A percentile compares a stretch with the other conserved stretches of the same genome.
Conservation (phyloP, 2,888 invertebrate genomes). For the Phortica magna region DNA sequence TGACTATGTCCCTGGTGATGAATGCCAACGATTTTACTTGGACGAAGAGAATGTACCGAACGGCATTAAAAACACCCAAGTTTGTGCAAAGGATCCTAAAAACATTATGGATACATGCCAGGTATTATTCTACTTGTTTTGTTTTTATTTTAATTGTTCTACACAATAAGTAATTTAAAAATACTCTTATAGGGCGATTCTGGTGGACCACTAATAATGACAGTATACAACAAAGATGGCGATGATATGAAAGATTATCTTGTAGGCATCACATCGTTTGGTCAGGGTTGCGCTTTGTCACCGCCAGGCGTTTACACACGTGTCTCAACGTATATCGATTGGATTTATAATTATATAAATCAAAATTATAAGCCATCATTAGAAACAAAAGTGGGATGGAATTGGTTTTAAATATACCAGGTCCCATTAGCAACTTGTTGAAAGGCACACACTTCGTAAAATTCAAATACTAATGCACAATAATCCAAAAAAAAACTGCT, state of each 20-base stretch:
- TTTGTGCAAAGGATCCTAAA: slow-evolving; percentile 45
- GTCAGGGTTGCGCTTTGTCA: slow-evolving; percentile 46
- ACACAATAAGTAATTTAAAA: too few species aligned
- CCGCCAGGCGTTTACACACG: slow-evolving; percentile 47
- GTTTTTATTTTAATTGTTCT: neutral
- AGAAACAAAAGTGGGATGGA: too few species aligned
- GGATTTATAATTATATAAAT: slow-evolving; percentile 36
- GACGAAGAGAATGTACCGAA: slow-evolving; percentile 26
- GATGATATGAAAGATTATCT: slow-evolving; percentile 40
- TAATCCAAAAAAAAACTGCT: too few species aligned
- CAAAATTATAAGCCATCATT: too few species aligned
- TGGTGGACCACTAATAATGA: slow-evolving; percentile 23
- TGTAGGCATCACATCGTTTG: slow-evolving; percentile 56
- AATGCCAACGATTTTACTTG: slow-evolving; percentile 35
- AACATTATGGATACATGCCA: slow-evolving; percentile 24
- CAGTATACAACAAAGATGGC: slow-evolving; percentile 23
- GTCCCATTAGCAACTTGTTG: too few species aligned
- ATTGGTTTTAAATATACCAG: neutral
- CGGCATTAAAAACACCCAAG: slow-evolving; percentile 45
- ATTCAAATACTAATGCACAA: too few species aligned
- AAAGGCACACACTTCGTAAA: too few species aligned
- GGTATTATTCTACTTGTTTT: neutral
- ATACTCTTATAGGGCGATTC: slow-evolving; percentile 1
- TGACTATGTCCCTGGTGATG: slow-evolving; percentile 35
- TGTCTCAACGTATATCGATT: slow-evolving; percentile 43